Base-by-base conservation (phyloP, 2,888 invertebrate species). In the Sinohyriopsis cumingii region DNA sequence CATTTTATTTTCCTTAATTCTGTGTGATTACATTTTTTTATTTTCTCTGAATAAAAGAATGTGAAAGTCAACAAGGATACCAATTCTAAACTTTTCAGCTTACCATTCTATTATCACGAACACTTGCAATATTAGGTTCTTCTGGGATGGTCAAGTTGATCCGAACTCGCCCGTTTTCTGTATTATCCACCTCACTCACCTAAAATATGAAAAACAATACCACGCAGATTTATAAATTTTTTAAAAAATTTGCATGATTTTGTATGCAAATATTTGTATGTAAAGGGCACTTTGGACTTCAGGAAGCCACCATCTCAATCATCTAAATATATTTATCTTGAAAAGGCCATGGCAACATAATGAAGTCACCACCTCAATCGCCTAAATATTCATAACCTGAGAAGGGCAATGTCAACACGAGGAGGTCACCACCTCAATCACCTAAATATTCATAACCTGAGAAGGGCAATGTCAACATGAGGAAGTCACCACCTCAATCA, bases 51-150 rank as follows among this genome's bases (percentile, higher is more conserved):
- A 57, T 18, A n/a, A 59, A 59, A 24, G 9, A 59, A 59, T 59
- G 24, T n/a, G n/a, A 22, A 24, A 59, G 24, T 59, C n/a, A 22
- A 19, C 12, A 59, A n/a, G 24, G 59, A 24, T 24, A 18, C 12
- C 59, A 59, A 22, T 59, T 59, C 12, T 45, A 45, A 45, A 15
- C 12, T 45, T 45, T 15, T 45, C 45, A 12, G 15, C 54, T 15
- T 68, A 78, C 77, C 70, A 70, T 63, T 68, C 72, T 74, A 25
- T 73, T 75, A 59, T 72, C 71, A 54, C 69, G 66, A 19, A 78
- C 62, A 22, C 65, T 68, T 4, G 70, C 56, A 24, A 90, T 68
- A 59, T 86, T 80, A 7, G 89, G 89, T 65, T 90, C 90, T 62
- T 82, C 76, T 24, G 78, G 79, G 24, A 86, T 82, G 9, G 81